A percentile compares a stretch with the other conserved stretches of the same genome.
These are phyloP conservation scores for Heterotis niloticus DNA, from an alignment of 2,113 vertebrate genomes.

Conservation along the genomic window DNA sequence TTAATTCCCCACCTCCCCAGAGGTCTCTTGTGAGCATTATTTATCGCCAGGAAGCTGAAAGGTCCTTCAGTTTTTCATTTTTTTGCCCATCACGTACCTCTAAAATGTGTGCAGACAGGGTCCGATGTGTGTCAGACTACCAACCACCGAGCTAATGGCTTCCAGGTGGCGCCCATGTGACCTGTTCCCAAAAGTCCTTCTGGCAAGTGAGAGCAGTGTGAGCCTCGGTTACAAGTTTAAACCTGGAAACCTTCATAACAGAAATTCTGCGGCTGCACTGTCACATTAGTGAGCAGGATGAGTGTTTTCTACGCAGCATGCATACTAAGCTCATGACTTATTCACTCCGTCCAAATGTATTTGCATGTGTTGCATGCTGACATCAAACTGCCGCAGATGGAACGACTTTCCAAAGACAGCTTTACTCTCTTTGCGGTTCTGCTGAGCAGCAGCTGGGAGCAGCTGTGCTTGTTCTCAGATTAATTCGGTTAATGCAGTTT, in stretches of 20 bases:
- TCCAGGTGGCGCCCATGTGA: constrained; percentile 28
- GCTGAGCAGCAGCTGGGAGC: neutral
- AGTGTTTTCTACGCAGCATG: no score
- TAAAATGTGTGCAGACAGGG: constrained; percentile 22
- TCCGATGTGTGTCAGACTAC: constrained; percentile 26
- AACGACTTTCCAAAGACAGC: neutral
- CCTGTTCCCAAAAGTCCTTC: neutral
- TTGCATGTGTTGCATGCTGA: no score
- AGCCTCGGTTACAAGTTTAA: neutral
- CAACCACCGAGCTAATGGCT: constrained; percentile 37
- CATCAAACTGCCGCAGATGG: neutral
- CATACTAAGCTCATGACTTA: no score
- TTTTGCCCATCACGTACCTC: constrained; percentile 16
- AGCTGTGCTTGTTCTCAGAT: constrained; percentile 5
- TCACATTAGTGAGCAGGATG: no score
- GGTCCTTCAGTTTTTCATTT: neutral
- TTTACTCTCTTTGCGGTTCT: neutral
- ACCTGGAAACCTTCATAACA: neutral
- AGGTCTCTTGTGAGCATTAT: neutral
- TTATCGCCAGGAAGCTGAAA: neutral
- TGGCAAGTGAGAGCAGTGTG: constrained; percentile 15
- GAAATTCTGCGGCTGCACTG: no score
- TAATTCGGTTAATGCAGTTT: neutral
- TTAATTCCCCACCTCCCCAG: constrained; percentile 37
- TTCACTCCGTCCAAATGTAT: no score